phyloP scores from a whole-genome alignment of 2,888 invertebrate species.

The Falcaria lacertinaria region DNA sequence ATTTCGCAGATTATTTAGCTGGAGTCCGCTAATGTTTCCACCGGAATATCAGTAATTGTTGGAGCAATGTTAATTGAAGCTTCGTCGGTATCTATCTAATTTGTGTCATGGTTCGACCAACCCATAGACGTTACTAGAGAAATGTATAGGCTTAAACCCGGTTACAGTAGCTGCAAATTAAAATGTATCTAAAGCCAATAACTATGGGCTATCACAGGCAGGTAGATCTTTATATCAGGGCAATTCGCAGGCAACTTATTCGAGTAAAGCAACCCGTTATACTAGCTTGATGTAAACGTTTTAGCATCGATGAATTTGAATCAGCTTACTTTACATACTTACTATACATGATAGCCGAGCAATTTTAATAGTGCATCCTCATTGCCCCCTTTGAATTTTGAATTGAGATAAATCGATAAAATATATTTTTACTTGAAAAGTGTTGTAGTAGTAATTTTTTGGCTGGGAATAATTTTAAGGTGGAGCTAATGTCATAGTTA shows the following conservation, averaged over 20 bases:
- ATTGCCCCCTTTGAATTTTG: too few species aligned
- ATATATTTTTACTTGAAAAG: too few species aligned
- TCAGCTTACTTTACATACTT: conserved; percentile 19
- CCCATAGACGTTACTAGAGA: conserved; percentile 40
- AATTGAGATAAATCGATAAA: too few species aligned
- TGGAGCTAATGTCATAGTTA: too few species aligned
- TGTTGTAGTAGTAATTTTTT: too few species aligned
- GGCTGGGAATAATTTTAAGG: too few species aligned
- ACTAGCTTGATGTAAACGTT: conserved; percentile 13
- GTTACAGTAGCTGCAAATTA: conserved; percentile 32
- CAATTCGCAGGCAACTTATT: conserved; percentile 14
- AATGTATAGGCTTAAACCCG: conserved; percentile 38
- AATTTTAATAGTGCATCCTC: too few species aligned
- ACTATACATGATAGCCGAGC: conserved; percentile 9
- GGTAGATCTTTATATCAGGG: conserved; percentile 25
- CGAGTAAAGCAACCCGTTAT: conserved; percentile 1
- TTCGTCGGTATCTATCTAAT: conserved; percentile 38
- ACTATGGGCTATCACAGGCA: conserved; percentile 37
- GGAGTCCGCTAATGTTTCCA: conserved; percentile 47
- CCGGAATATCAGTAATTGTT: conserved; percentile 60
- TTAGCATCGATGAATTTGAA: conserved; percentile 23
- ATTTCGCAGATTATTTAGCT: conserved; percentile 52
- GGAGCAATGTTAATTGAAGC: conserved; percentile 57
- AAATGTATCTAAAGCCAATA: conserved; percentile 27
- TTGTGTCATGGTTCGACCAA: conserved; percentile 32